Percentiles rank a stretch among this genome's conserved stretches.
These are phyloP conservation scores for Xanthia togata DNA, from an alignment of 2,888 invertebrate genomes.

Conservation along the genomic window DNA sequence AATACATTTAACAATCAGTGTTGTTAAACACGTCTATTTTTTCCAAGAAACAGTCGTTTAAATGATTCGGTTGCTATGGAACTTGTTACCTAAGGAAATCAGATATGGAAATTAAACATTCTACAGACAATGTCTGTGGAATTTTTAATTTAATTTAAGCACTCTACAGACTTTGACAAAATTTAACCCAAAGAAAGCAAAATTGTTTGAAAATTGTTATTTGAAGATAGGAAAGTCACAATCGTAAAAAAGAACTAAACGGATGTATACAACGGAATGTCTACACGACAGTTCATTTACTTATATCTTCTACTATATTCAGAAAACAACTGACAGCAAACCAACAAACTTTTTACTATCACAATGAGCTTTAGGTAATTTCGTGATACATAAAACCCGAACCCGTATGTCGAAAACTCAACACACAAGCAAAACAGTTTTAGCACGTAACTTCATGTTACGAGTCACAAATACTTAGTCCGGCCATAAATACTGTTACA, in stretches of 20 bases:
- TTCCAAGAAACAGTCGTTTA: background rate
- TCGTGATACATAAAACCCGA: slow-evolving; percentile 7
- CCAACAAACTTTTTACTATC: background rate
- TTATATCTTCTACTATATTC: background rate
- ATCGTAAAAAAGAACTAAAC: no score
- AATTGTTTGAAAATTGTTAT: no score
- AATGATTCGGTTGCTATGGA: background rate
- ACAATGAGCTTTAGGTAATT: background rate
- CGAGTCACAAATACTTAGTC: slow-evolving; percentile 15
- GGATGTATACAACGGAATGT: background rate
- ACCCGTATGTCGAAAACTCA: slow-evolving; percentile 17
- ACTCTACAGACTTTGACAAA: no score
- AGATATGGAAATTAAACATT: background rate
- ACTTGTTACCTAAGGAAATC: background rate
- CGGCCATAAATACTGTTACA: no score
- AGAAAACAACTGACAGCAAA: background rate
- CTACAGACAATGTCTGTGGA: no score
- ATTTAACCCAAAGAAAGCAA: no score
- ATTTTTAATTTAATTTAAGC: no score
- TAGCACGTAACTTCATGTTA: slow-evolving; percentile 28
- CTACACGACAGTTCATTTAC: no score
- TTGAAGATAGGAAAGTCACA: no score
- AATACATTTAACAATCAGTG: background rate
- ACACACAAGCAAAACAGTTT: slow-evolving; percentile 38
- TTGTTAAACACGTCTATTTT: background rate